Evolutionary conservation across 2,888 invertebrate genomes (phyloP).

Genomic region (Lagria hirta): DNA sequence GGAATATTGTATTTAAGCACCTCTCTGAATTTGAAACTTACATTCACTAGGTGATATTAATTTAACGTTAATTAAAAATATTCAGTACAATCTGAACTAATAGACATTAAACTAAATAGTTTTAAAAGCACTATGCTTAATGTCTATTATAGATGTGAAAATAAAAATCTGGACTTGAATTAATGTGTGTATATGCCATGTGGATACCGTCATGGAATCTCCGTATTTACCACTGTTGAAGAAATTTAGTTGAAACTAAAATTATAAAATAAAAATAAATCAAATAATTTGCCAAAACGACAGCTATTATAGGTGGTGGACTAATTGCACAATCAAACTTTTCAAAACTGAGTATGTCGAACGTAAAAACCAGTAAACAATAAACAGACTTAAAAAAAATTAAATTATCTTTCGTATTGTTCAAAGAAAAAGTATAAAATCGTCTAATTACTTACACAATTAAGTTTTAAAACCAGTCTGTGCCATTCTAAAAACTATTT

Average conservation of each 20-base stretch:
- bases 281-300: too few relatives aligned
- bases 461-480: slow-evolving; percentile 6
- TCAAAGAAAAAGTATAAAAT: slow-evolving; percentile 8
- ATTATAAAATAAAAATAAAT: slow-evolving; percentile 12
- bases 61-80: too few relatives aligned
- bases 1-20: slow-evolving; percentile 13
- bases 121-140: too few relatives aligned
- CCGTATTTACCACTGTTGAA: slow-evolving; percentile 13
- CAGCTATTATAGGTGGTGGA: too few relatives aligned
- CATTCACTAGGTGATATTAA: slow-evolving; percentile 13
- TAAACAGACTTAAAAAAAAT: neutral
- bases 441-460: slow-evolving; percentile 9
- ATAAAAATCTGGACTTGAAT: slow-evolving; percentile 9
- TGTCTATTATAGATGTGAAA: too few relatives aligned
- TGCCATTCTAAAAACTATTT: slow-evolving; percentile 1
- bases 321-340: slow-evolving; percentile 4
- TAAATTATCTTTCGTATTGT: neutral
- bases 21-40: slow-evolving; percentile 11
- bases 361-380: slow-evolving; percentile 2
- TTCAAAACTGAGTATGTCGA: slow-evolving; percentile 5
- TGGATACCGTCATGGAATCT: slow-evolving; percentile 14
- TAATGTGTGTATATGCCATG: slow-evolving; percentile 15
- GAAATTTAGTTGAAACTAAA: slow-evolving; percentile 12
- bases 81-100: too few relatives aligned
- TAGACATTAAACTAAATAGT: too few relatives aligned